phyloP scores from a whole-genome alignment of 2,113 vertebrate genomes.

The Sapayoa aenigma region DNA sequence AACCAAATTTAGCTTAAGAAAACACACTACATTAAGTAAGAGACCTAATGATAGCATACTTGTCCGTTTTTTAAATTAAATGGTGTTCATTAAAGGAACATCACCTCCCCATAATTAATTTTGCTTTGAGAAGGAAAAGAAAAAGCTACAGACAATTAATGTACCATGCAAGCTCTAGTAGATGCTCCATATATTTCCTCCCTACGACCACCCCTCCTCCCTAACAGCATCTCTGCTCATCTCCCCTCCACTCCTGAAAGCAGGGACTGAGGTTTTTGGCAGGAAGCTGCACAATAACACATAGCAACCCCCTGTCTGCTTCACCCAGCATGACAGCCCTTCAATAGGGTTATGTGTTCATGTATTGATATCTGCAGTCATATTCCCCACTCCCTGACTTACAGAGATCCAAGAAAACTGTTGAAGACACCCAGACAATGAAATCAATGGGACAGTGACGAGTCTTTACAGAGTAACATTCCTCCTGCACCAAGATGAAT shows the following conservation, averaged over 20 bases:
- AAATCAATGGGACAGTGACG: neutral
- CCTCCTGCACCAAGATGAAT: neutral
- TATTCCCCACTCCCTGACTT: neutral
- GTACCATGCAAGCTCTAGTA: slow-evolving; percentile 1
- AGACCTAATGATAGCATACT: slow-evolving; percentile 3
- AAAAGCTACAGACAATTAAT: slow-evolving; percentile 53
- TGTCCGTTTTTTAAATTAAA: slow-evolving; percentile 70
- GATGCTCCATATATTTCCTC: slow-evolving; percentile 18
- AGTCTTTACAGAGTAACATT: neutral
- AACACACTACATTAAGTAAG: slow-evolving; percentile 44
- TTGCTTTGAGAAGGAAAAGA: slow-evolving; percentile 56
- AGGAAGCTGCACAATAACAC: neutral
- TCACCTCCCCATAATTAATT: slow-evolving; percentile 69
- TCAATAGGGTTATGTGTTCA: neutral
- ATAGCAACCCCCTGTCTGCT: accelerated
- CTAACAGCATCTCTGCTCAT: neutral
- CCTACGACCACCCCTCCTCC: neutral
- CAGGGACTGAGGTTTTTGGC: neutral
- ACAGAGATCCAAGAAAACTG: neutral
- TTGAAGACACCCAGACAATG: neutral
- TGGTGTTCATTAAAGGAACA: slow-evolving; percentile 69
- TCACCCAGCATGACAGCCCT: neutral
- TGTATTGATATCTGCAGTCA: neutral
- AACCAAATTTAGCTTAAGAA: neutral
- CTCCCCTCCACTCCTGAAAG: neutral